Evolutionary conservation across 2,888 invertebrate genomes (phyloP), one percentile per base, ranked within the genome.

Genomic region (Epicampocera succincta): DNA sequence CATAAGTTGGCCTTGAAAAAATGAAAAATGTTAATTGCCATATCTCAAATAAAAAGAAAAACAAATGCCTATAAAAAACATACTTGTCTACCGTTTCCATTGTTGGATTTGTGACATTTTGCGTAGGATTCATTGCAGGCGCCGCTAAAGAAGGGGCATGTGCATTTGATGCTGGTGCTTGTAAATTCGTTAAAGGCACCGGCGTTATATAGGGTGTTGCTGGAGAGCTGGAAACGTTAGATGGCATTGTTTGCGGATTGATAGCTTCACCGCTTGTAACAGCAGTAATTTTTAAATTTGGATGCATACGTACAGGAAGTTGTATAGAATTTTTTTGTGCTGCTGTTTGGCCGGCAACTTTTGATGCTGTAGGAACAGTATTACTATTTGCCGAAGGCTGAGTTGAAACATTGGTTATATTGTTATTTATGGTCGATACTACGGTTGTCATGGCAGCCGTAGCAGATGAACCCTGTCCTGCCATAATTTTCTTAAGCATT

Each of bases 401-500:
- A 15, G 52, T n/a, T 50, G 44, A 1, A 3, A 61, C 40, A 72
- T 29, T 68, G 12, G 3, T 69, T 29, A 3, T 66, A 21, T 12
- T 29, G 69, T 46, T 56, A 77, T 54, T 58, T 11, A 68, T 75
- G 3, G 82, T 82, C 11, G 82, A 82, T 40, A 82, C 81, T 17
- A 78, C 79, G 17, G 80, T 65, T 8, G 77, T 68, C 38, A 78
- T 83, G 19, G 81, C 80, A 0, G 85, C 84, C 9, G 84, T 85
- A 2, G 83, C 65, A 3, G 80, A 68, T 0, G 75, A 61, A 0
- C 84, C 80, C 29, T 89, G 89, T 8, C 86, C 87, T 6, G 85
- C 85, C 29, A 90, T 85, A 3, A 90, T 77, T 80, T 89, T 90
- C 5, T 86, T 87, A 3, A 90, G 74, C 86, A 90, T 89, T 77